These are phyloP conservation scores for Hydropsyche tenuis DNA, from an alignment of 1,140 invertebrate genomes.

Conservation along the genomic window DNA sequence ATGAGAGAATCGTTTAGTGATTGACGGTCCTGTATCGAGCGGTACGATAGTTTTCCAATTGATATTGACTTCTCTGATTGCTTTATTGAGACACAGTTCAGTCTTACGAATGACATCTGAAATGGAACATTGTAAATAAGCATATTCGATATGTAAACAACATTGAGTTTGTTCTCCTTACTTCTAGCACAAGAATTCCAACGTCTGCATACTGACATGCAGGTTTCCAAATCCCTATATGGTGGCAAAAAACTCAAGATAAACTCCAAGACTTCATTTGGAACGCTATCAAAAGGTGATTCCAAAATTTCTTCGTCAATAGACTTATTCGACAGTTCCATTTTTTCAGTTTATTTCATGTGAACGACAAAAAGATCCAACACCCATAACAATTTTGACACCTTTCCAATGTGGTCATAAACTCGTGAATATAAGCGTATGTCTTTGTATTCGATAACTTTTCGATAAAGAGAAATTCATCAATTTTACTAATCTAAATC, in stretches of 20 bases:
- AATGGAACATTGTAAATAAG: constrained; percentile 51
- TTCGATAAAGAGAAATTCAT: too few relatives aligned
- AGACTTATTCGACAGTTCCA: neutral
- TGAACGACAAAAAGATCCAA: neutral
- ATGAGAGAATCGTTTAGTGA: constrained; percentile 91
- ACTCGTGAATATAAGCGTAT: too few relatives aligned
- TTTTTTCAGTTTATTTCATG: neutral
- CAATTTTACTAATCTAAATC: too few relatives aligned
- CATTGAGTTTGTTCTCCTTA: constrained; percentile 63
- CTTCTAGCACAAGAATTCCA: constrained; percentile 84
- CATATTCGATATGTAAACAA: too few relatives aligned
- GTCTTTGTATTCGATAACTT: too few relatives aligned
- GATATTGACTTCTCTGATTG: constrained; percentile 72
- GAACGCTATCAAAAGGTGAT: constrained; percentile 67
- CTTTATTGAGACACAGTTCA: constrained; percentile 71
- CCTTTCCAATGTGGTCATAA: too few relatives aligned
- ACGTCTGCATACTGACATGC: constrained; percentile 82
- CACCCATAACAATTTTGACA: neutral
- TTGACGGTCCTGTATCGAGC: constrained; percentile 68
- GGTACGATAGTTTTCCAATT: constrained; percentile 69
- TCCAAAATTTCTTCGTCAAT: neutral
- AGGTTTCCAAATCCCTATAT: constrained; percentile 86
- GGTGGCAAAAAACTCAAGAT: constrained; percentile 88
- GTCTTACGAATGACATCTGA: constrained; percentile 76
- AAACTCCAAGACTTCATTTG: constrained; percentile 92